Evolutionary conservation across 2,888 invertebrate genomes (phyloP), one percentile per base, ranked within the genome.

Genomic region (Iphiclides podalirius): DNA sequence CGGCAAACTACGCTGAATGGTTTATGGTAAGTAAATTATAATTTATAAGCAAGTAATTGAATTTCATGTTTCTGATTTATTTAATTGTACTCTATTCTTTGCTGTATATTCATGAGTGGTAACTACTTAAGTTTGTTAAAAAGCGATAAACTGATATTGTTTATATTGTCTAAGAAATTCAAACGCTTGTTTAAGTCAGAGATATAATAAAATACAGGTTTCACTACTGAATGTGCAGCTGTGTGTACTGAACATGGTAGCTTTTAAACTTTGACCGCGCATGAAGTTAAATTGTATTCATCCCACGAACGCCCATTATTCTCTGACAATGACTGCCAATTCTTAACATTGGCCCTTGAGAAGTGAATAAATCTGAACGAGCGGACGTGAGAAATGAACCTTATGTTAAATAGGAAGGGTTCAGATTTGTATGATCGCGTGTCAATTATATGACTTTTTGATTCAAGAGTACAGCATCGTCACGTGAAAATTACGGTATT

Each of bases 261-360:
- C 49, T 49, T 49, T 49, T 42, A 43, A 49, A 43, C 49, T 45
- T 40, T 40, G 43, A 48, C 36, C 38, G 42, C 43, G 37, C 17
- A 17, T 14, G 35, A 28, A 41, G 47, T 28, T 13, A 47, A 36
- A 33, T 37, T 37, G 28, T 49, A 87, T 86, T 85, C 86, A 44
- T 54, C 79, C 83, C 87, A 88, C 87, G 87, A 79, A 69, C 82
- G 61, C 36, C 83, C 83, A 82, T 87, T 87, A 86, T 86, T 88
- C 78, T 80, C 79, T 85, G 76, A 83, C 86, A 86, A 79, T 86
- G 85, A 87, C 86, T 87, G 86, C 85, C 84, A 87, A 86, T 87
- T 83, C 80, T 77, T 74, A 72, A 69, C 68, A 63, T 64, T 64
- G 51, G 47, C 50, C 47, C 48, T 59, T 57, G 56, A 63, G 58